Conservation (phyloP, 64 coral and sea anemone genomes). For the Stylophora pistillata region DNA sequence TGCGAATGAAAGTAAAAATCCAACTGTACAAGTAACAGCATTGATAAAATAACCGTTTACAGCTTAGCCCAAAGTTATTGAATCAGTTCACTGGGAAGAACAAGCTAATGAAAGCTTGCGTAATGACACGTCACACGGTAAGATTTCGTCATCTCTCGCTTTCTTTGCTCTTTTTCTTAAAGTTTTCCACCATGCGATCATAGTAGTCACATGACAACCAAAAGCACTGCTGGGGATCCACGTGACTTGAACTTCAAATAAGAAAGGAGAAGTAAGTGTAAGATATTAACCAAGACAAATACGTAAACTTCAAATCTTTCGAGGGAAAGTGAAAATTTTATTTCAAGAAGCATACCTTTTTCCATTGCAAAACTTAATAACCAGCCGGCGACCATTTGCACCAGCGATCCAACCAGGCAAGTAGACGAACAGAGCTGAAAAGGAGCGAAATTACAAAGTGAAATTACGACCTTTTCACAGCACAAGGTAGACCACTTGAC, state of each 20-base stretch:
- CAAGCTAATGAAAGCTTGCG: not conserved
- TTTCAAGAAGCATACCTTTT: constrained; percentile 68
- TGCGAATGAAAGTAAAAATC: too few relatives aligned
- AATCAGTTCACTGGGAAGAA: not conserved
- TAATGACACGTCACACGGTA: not conserved
- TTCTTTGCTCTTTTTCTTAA: constrained; percentile 58
- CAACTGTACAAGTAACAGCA: too few relatives aligned
- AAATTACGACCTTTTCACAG: not conserved
- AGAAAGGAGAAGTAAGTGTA: not conserved
- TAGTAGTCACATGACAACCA: constrained; percentile 98
- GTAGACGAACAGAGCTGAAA: constrained; percentile 79
- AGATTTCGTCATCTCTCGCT: constrained; percentile 19
- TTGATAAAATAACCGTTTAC: not conserved
- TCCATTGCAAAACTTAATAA: constrained; percentile 94
- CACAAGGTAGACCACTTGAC: not conserved
- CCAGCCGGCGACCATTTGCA: constrained; percentile 77
- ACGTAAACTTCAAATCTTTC: too few relatives aligned
- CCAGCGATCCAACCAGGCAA: constrained; percentile 92
- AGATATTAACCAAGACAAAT: not conserved
- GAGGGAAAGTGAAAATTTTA: not conserved
- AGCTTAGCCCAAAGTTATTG: not conserved
- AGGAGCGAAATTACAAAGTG: not conserved
- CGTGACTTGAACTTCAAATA: constrained; percentile 83
- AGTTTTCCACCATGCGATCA: constrained; percentile 83
- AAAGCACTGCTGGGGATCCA: constrained; percentile 96